Conservation (phyloP, 2,888 invertebrate genomes). For the Drosophila nr. medialis region DNA sequence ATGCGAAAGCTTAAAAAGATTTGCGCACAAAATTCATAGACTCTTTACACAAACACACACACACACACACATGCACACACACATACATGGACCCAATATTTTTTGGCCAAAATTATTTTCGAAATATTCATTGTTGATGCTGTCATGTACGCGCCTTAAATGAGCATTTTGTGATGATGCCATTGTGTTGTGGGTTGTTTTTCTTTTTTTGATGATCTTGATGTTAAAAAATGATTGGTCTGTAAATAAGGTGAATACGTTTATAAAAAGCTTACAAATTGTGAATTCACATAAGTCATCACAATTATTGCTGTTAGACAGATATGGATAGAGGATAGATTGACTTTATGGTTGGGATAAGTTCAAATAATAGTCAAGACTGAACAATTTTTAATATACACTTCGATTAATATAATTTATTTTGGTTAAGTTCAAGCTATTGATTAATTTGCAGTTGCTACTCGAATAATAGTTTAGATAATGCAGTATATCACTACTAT, state of each 20-base stretch:
- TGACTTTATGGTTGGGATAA: not conserved
- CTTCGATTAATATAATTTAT: not conserved
- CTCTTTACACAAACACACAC: no score
- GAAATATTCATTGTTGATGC: slow-evolving; percentile 61
- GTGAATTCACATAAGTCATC: not conserved
- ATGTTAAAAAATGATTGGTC: slow-evolving; percentile 32
- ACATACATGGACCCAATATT: not conserved
- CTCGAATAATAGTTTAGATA: not conserved
- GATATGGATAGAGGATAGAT: not conserved
- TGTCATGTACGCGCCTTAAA: slow-evolving; percentile 74
- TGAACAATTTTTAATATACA: not conserved
- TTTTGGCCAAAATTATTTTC: slow-evolving; percentile 35
- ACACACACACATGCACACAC: not conserved
- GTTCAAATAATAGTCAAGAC: not conserved
- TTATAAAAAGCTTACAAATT: slow-evolving; percentile 24
- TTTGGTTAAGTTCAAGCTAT: not conserved
- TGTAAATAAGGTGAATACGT: slow-evolving; percentile 15
- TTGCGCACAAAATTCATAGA: slow-evolving; percentile 51
- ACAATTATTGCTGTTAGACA: not conserved
- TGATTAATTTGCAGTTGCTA: not conserved
- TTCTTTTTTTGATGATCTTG: slow-evolving; percentile 22
- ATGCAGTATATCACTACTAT: not conserved
- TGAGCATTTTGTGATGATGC: slow-evolving; percentile 57
- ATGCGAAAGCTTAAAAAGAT: slow-evolving; percentile 73
- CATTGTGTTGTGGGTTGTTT: slow-evolving; percentile 59